Evolutionary conservation across 2,797 vertebrate genomes (phyloP), one percentile per base, ranked within the genome.

Genomic region (Mallotus villosus): DNA sequence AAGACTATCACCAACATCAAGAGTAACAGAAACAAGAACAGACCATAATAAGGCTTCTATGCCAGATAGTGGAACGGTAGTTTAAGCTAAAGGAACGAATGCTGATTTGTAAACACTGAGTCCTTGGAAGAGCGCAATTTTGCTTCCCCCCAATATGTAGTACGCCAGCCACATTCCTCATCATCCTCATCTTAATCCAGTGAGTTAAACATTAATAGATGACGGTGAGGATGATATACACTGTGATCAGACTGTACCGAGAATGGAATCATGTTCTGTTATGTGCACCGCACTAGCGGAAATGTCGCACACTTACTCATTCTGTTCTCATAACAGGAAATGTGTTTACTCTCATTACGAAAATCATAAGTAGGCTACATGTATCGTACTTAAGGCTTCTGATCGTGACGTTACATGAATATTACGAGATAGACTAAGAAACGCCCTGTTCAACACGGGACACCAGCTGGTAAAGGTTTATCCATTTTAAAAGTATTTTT

Each of bases 401-500:
- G 46, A 2, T 1, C 16, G 2, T 55, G 27, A n/a, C 7, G 34
- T 12, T 59, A 21, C 51, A 9, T 6, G 4, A 25, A 16, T 49
- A 49, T 24, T 41, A 46, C 11, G 21, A 72, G 21, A 72, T 4
- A 53, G 19, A n/a, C 17, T 55, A 55, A 72, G 70, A 75, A 71
- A 74, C 79, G 79, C 76, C 79, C 76, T 75, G 70, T 70, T 49
- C n/a, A 64, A 34, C 16, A 41, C 34, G n/a, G 11, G 17, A 34
- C 27, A 21, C 41, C 19, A n/a, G 51, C 51, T 55, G 51, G 19
- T 17, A 55, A 55, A 55, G 51, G 17, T 55, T n/a, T 55, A 55
- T n/a, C 19, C 16, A 17, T 14, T 55, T 51, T 51, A 51, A 16
- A 16, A 16, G 12, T 51, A 51, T 19, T 51, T 34, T 55, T n/a